phyloP scores from a whole-genome alignment of 1,140 invertebrate species.

The Lordiphosa clarofinis region DNA sequence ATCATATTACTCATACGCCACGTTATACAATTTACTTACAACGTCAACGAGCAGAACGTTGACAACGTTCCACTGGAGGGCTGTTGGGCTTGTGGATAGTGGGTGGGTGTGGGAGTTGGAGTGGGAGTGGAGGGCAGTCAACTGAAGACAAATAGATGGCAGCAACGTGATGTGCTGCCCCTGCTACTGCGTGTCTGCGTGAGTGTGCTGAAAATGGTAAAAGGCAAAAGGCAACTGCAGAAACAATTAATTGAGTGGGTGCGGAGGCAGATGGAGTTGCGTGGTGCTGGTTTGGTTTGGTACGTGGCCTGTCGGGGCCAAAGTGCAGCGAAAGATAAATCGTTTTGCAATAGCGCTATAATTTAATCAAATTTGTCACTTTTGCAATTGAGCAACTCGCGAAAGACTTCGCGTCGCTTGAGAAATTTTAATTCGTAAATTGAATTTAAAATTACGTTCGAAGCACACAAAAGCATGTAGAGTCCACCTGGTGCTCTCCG shows the following conservation, averaged over 20 bases:
- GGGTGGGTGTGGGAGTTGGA: background rate
- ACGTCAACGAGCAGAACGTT: conserved; percentile 65
- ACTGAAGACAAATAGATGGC: conserved; percentile 64
- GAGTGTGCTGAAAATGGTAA: conserved; percentile 43
- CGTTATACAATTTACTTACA: conserved; percentile 75
- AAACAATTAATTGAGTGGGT: conserved; percentile 75
- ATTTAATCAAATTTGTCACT: conserved; percentile 78
- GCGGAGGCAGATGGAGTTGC: conserved; percentile 19
- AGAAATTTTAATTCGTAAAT: conserved; percentile 39
- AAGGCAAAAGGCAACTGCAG: conserved; percentile 45
- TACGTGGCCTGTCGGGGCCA: conserved; percentile 31
- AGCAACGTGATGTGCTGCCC: conserved; percentile 37
- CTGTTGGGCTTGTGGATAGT: background rate
- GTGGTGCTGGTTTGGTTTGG: background rate
- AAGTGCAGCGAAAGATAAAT: conserved; percentile 71
- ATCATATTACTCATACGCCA: conserved; percentile 76
- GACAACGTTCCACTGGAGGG: conserved; percentile 29
- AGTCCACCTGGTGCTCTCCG: conserved; percentile 17
- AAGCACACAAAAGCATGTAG: conserved; percentile 45
- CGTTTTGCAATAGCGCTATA: conserved; percentile 75
- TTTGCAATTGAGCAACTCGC: conserved; percentile 69
- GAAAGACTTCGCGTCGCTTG: conserved; percentile 10
- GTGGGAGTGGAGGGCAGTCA: conserved; percentile 6
- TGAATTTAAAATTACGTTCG: conserved; percentile 67
- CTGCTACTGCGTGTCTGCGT: conserved; percentile 36